These are phyloP conservation scores for Eupithecia subfuscata DNA, from an alignment of 2,888 invertebrate genomes.

Conservation along the genomic window DNA sequence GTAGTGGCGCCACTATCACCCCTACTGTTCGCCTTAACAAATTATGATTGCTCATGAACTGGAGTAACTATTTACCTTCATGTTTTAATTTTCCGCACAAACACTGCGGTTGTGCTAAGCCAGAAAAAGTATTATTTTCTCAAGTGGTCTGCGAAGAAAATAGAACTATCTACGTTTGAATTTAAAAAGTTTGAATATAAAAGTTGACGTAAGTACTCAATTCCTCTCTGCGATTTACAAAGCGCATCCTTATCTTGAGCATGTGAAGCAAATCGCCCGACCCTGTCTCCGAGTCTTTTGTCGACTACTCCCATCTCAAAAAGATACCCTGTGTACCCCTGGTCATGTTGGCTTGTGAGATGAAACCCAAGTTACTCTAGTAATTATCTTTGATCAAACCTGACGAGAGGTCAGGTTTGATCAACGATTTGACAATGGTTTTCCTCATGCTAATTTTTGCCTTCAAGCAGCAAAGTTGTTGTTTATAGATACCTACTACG, in stretches of 20 bases:
- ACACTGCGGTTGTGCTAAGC: neutral
- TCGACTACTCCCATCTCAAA: too few species aligned
- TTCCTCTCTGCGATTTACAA: slow-evolving; percentile 59
- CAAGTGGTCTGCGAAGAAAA: neutral
- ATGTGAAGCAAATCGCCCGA: slow-evolving; percentile 65
- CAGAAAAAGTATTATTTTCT: neutral
- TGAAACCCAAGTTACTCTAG: too few species aligned
- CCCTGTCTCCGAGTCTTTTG: slow-evolving; percentile 65
- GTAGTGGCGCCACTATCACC: too few species aligned
- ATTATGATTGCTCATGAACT: neutral
- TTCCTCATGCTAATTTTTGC: too few species aligned
- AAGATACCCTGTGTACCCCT: too few species aligned
- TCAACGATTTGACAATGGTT: too few species aligned
- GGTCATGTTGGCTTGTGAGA: too few species aligned
- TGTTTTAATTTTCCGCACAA: neutral
- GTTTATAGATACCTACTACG: neutral
- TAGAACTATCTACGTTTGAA: neutral
- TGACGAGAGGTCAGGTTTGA: too few species aligned
- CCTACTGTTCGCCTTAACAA: too few species aligned
- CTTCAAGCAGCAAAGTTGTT: neutral
- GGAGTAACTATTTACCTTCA: neutral
- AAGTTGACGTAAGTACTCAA: slow-evolving; percentile 58
- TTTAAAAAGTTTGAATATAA: neutral
- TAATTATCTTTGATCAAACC: too few species aligned
- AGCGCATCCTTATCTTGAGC: slow-evolving; percentile 65